These are phyloP conservation scores for cat (Felis catus) DNA, from an alignment of 2,113 vertebrate species.

Conservation along the genomic window F.catus_Fca126_mat1.0 CM031412.1:192726501-192727000, in stretches of 20 bases:
- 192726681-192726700: not conserved
- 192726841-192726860: not conserved
- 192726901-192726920: not conserved
- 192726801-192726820: not conserved
- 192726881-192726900: not conserved
- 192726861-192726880: not conserved
- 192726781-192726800: not conserved
- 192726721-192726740: not conserved
- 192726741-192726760: not conserved
- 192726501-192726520: not conserved
- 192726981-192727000: too few relatives aligned
- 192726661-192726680: too few relatives aligned
- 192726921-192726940: not conserved
- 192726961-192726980: too few relatives aligned
- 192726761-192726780: rapidly evolving
- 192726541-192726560: not conserved
- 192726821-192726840: not conserved
- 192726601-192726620: not conserved
- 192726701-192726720: not conserved
- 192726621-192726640: not conserved
- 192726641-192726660: not conserved
- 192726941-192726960: not conserved
- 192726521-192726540: not conserved
- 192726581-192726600: not conserved
- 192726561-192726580: not conserved